Evolutionary conservation across 2,797 vertebrate species (phyloP).

Genomic region (Falco rusticolus): DNA sequence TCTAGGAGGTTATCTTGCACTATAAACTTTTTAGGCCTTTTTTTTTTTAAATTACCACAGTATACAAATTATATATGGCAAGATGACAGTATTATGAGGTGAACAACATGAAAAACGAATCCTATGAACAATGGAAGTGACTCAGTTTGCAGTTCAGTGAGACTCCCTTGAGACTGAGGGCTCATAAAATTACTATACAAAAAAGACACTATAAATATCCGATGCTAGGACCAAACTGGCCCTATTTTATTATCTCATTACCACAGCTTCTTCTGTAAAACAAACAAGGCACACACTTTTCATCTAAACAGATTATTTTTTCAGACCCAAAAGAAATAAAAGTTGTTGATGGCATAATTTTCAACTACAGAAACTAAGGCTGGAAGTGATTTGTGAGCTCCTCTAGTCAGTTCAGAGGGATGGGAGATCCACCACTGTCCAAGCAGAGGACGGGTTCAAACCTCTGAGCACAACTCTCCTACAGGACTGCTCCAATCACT

Average conservation of each 20-base stretch:
- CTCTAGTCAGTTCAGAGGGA: not conserved
- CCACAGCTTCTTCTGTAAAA: not conserved
- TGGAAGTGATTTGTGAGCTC: not conserved
- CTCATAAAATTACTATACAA: not conserved
- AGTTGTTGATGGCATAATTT: not conserved
- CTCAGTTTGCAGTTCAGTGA: not conserved
- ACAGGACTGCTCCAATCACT: not conserved
- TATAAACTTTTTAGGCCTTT: not conserved
- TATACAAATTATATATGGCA: not conserved
- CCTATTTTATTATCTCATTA: not conserved
- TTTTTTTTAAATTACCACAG: accelerated
- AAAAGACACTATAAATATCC: not conserved
- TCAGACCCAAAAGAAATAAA: not conserved
- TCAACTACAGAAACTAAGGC: not conserved
- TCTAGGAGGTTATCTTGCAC: not conserved
- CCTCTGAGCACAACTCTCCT: not conserved
- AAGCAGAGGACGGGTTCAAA: not conserved
- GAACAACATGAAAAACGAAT: not conserved
- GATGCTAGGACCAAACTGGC: not conserved
- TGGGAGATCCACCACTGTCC: not conserved
- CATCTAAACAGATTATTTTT: not conserved
- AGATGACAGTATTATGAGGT: not conserved
- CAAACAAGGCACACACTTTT: not conserved
- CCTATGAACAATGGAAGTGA: not conserved
- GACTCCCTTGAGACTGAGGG: not conserved